Percentiles rank a stretch among this genome's conserved stretches.
Evolutionary conservation across 1,140 invertebrate genomes (phyloP).

Genomic region (Yoshiicerus persimilis): DNA sequence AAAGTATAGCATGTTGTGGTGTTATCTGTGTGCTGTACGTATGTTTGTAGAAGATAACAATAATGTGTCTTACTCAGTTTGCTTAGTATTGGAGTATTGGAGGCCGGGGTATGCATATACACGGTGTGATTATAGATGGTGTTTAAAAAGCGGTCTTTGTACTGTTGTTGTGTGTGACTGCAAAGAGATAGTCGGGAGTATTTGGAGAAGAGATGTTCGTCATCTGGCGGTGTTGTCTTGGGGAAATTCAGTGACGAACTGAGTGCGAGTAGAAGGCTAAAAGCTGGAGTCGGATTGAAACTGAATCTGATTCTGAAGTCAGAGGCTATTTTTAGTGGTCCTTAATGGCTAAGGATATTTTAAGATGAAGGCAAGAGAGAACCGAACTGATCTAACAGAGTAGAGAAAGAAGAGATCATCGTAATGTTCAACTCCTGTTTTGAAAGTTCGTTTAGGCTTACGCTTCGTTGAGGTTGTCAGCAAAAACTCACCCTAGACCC

Average conservation of each 20-base stretch:
- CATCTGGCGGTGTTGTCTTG: conserved; percentile 4
- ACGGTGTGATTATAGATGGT: neutral
- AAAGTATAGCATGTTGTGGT: no score
- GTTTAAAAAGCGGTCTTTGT: neutral
- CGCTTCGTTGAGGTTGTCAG: conserved; percentile 14
- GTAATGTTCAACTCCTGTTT: neutral
- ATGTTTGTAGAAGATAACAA: neutral
- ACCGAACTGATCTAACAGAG: neutral
- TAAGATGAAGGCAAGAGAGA: conserved; percentile 20
- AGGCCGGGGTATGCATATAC: neutral
- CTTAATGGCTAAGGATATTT: conserved; percentile 35
- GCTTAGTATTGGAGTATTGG: neutral
- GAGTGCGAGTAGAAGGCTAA: neutral
- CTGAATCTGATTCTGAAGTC: conserved; percentile 36
- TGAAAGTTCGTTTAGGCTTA: conserved; percentile 10
- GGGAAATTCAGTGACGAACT: conserved; percentile 27
- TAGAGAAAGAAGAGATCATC: conserved; percentile 5
- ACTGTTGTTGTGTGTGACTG: neutral
- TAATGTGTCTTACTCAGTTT: neutral
- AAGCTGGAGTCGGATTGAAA: conserved; percentile 29
- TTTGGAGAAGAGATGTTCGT: neutral
- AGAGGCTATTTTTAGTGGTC: conserved; percentile 39
- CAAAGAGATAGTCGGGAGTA: neutral
- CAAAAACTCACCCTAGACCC: conserved; percentile 21
- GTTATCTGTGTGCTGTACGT: no score